Conservation (phyloP, 2,888 invertebrate species). For the Lasioglossum pauxillum region DNA sequence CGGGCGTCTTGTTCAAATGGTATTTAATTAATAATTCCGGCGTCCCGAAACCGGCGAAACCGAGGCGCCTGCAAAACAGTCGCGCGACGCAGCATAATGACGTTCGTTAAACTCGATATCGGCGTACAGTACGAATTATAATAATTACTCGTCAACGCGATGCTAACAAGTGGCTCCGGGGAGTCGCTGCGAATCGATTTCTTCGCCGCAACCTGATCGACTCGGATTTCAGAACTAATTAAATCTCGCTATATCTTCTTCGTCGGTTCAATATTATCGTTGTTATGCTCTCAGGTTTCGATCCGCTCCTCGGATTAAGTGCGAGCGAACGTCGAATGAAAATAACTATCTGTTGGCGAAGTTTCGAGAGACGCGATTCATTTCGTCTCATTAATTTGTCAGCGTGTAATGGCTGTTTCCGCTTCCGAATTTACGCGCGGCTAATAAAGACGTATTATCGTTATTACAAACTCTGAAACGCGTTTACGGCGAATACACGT, state of each 20-base stretch:
- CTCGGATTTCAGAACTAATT: background rate
- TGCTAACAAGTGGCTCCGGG: constrained; percentile 7
- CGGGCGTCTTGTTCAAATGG: background rate
- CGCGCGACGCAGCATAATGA: constrained; percentile 27
- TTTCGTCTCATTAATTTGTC: constrained; percentile 5
- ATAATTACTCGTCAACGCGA: constrained; percentile 29
- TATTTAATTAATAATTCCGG: constrained; percentile 45
- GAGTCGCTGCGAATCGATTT: background rate
- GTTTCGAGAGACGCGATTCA: background rate
- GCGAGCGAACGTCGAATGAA: background rate
- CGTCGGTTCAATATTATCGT: background rate
- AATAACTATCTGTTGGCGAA: background rate
- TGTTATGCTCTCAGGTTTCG: background rate
- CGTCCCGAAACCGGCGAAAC: background rate
- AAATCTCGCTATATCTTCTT: background rate
- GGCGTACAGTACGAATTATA: constrained; percentile 18
- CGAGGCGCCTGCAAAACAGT: constrained; percentile 11
- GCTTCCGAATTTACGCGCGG: background rate
- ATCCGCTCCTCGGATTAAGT: background rate
- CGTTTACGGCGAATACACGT: background rate
- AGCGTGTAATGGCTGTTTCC: constrained; percentile 5
- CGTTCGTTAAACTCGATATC: constrained; percentile 40
- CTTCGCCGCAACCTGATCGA: background rate
- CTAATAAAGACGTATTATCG: background rate
- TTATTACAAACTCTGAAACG: background rate